Evolutionary conservation across 2,113 vertebrate genomes (phyloP), one percentile per base, ranked within the genome.

Genomic region (Pteropus alecto): DNA sequence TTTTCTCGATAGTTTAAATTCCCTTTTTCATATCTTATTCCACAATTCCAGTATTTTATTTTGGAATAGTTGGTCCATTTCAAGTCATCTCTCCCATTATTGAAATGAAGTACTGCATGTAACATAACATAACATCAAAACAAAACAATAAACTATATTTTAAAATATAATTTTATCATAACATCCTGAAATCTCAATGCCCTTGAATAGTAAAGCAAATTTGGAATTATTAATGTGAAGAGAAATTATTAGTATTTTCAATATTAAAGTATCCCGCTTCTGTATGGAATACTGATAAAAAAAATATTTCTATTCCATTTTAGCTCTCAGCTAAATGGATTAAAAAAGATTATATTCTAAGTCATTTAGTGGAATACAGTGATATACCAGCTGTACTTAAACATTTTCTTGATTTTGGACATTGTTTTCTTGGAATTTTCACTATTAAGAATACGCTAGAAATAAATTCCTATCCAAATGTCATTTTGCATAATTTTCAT

Each of bases 171-270:
- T 76, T 79, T 78, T 65, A 38, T 70, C 54, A 41, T 71, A 83
- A 18, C 0, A 85, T 41, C 28, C 30, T 87, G 16, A 90, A 94
- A 83, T 83, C 3, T 56, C 33, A 82, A 4, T 82, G 9, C 22
- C 6, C 22, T 76, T 16, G 1, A 91, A 92, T 33, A 67, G 48
- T 84, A 87, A 84, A 92, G 15, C 24, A 83, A 96, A 71, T 77
- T 65, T 56, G 9, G 9, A 76, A 92, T 68, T 92, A 19, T 86
- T 92, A 82, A 68, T 92, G 26, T 43, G 46, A 56, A 94, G 9
- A 28, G 68, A 61, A 95, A 82, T 85, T 94, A 84, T 81, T 51
- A 51, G 51, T 91, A 78, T 81, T 95, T 89, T 77, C 84, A 93
- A 86, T 89, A 85, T 78, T 70, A 70, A 56, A 95, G 30, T 63